Base-by-base conservation (phyloP, 1,140 invertebrate genomes). In the Neoseiulus cucumeris region DNA sequence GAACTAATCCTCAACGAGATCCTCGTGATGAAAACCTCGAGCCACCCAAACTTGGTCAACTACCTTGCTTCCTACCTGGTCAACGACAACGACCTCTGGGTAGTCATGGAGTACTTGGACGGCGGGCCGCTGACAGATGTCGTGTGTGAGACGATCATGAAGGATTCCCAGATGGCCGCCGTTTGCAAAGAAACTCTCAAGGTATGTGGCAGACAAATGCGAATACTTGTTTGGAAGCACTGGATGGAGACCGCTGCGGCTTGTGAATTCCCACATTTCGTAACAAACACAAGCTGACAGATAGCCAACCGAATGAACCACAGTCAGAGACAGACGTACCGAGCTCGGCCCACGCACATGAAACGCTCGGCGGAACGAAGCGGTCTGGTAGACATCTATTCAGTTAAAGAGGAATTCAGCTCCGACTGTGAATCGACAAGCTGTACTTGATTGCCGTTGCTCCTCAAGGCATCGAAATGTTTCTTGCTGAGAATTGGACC, bases 1-100 rank as follows among this genome's bases (percentile, higher is more conserved):
- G 95, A 98, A 77, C 80, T 99, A 9, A 98, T 99, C 72, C 96
- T 99, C 72, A 98, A 98, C 79, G 95, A 99, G 80, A 98, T 99
- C 76, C 79, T 98, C 65, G 95, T 99, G 1, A 98, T 96, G 95
- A 88, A 90, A 74, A 87, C 89, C 73, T 89, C 91, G 72, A 85
- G 89, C 72, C 94, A 98, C 76, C 87, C 88, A 68, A 98, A 98
- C 77, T 79, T 97, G 69, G 94, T 98, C 0, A 98, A 98, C 75
- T 98, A 95, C 74, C 79, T 97, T 0, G 91, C 97, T 71, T 87
- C 86, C 18, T 96, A 93, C 77, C 79, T 93, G 30, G 84, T 87
- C 18, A 83, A 85, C 39, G 87, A 95, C 70, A 88, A 70, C 45
- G 68, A 95, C 75, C 79, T 98, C 1, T 96, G 91, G 91, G 92